Conservation (phyloP, 2,888 invertebrate species). For the Cerastoderma edule region DNA sequence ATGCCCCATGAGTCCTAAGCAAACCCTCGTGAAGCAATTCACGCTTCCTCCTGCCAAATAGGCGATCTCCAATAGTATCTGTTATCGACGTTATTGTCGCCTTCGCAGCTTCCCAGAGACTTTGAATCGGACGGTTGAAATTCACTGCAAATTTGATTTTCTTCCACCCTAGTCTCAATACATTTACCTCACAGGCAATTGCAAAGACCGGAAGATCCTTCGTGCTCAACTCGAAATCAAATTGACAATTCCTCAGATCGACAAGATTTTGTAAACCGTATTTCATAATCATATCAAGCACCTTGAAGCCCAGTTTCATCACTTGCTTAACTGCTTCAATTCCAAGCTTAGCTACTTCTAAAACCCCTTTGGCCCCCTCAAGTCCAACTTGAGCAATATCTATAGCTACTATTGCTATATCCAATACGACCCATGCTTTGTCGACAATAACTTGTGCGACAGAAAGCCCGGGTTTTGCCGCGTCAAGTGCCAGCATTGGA, state of each 20-base stretch:
- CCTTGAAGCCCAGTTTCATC: slow-evolving; percentile 27
- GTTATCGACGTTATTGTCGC: slow-evolving; percentile 7
- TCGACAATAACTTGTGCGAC: slow-evolving; percentile 53
- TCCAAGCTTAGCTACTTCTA: slow-evolving; percentile 37
- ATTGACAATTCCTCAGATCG: slow-evolving; percentile 38
- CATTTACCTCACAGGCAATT: slow-evolving; percentile 40
- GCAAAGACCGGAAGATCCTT: slow-evolving; percentile 25
- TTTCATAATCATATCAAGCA: slow-evolving; percentile 34
- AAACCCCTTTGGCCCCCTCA: slow-evolving; percentile 26
- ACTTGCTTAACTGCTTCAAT: slow-evolving; percentile 44
- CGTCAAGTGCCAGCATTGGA: slow-evolving; percentile 49
- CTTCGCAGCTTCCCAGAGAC: slow-evolving; percentile 30
- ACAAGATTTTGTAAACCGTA: slow-evolving; percentile 33
- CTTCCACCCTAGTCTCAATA: slow-evolving; percentile 29
- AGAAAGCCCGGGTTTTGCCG: slow-evolving; percentile 38
- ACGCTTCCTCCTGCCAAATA: slow-evolving; percentile 8
- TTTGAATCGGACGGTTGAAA: slow-evolving; percentile 22
- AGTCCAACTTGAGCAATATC: slow-evolving; percentile 39
- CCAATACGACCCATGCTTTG: slow-evolving; percentile 47
- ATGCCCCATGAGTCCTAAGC: background rate
- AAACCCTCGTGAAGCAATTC: slow-evolving; percentile 11
- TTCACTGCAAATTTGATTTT: slow-evolving; percentile 17
- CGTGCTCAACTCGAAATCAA: slow-evolving; percentile 28
- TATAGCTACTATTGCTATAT: slow-evolving; percentile 34
- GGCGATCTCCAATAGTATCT: background rate